Conservation (phyloP, 1,140 invertebrate species). For the Steinernema khuongi region DNA sequence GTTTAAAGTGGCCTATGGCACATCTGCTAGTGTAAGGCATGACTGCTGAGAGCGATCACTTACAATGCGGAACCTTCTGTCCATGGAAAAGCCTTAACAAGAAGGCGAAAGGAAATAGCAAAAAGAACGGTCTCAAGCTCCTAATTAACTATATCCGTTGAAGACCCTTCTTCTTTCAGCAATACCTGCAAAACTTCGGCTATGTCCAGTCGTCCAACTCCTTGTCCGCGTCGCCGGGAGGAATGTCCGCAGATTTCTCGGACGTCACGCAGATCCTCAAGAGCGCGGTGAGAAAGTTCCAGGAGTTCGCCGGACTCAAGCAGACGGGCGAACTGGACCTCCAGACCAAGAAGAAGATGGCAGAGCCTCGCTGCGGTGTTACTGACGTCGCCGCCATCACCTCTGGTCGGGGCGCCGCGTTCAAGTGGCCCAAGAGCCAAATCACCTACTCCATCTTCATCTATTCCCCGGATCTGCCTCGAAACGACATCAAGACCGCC, state of each 20-base stretch:
- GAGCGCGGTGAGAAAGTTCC: conserved; percentile 50
- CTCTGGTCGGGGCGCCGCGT: conserved; percentile 37
- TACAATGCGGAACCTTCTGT: too few species aligned
- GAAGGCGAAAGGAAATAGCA: not conserved
- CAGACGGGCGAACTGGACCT: conserved; percentile 50
- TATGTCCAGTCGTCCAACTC: conserved; percentile 47
- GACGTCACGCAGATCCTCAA: conserved; percentile 39
- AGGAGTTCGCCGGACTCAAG: conserved; percentile 53
- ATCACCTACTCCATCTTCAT: conserved; percentile 51
- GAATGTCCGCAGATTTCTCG: conserved; percentile 39
- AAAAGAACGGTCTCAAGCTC: not conserved
- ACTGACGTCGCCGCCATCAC: conserved; percentile 50
- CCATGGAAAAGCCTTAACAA: too few species aligned
- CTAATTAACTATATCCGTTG: conserved; percentile 12
- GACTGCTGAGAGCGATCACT: too few species aligned
- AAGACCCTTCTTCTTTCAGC: conserved; percentile 38
- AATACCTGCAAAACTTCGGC: conserved; percentile 53
- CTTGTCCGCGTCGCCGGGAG: conserved; percentile 7
- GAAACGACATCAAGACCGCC: conserved; percentile 35
- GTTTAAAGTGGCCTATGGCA: too few species aligned
- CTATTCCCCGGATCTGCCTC: conserved; percentile 47
- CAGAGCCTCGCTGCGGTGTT: conserved; percentile 52
- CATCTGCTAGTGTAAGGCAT: too few species aligned
- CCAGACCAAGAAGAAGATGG: conserved; percentile 53
- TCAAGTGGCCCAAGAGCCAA: conserved; percentile 52